Base-by-base conservation (phyloP, 2,797 vertebrate species). In the Coregonus ussuriensis region DNA sequence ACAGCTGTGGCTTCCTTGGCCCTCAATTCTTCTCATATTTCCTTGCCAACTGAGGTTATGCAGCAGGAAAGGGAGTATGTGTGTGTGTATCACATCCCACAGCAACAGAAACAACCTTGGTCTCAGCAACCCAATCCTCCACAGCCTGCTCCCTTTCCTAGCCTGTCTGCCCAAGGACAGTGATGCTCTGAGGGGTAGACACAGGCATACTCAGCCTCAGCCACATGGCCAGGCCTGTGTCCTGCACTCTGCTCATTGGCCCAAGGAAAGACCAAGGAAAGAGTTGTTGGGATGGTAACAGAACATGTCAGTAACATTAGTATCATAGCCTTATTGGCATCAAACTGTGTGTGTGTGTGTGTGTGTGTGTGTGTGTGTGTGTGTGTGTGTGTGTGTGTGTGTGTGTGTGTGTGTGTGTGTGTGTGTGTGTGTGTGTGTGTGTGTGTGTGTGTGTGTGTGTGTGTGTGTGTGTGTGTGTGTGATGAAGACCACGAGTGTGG, bases 71-170 rank as follows among this genome's bases (percentile, higher is more conserved):
- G 16, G 16, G 16, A 25, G 25, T 25, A 25, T 37, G 68, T 70
- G 2, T 41, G 67, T 69, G 31, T 47, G 16, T 37, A 13, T 71
- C 54, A 16, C 54, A 18, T 16, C 14, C 15, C 56, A 59, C 56
- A 65, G 21, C 62, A 29, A 25, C 3, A 65, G 25, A 15, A 9
- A 29, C 25, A 65, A 29, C 62, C 62, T 31, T 69, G 6, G 67
- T 69, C 35, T 69, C 18, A 41, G 54, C 18, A 35, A 53, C 47
- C 47, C 62, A 67, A 63, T 33, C 62, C 63, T 53, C 47, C 13
- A n/a, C 51, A 79, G 74, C 62, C 83, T 78, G 71, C 76, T 59
- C 21, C 47, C 54, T 87, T 83, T 87, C 73, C 80, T 76, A 47
- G 72, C 74, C n/a, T 53, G 56, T 76, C 21, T 73, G 62, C 77